These are phyloP conservation scores for Trachymyrmex septentrionalis DNA, from an alignment of 1,140 invertebrate species.

Conservation along the genomic window DNA sequence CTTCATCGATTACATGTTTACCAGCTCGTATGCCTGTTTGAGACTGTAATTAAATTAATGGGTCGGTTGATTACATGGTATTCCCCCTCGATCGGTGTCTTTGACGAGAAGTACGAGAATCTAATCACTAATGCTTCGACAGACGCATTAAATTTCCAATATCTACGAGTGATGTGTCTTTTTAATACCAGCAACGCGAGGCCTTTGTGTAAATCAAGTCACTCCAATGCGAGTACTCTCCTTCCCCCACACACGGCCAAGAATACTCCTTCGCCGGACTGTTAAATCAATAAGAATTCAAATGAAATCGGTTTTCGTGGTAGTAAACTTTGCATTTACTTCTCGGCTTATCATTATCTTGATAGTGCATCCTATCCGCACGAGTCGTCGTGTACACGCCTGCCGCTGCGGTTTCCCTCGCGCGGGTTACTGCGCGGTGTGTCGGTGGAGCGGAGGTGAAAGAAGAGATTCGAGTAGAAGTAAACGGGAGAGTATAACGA, in stretches of 20 bases:
- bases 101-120: constrained; percentile 29
- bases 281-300: constrained; percentile 6
- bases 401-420: constrained; percentile 42
- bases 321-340: not conserved
- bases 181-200: not conserved
- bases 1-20: constrained; percentile 29
- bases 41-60: constrained; percentile 51
- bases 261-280: not conserved
- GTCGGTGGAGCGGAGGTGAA: constrained; percentile 70
- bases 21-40: not conserved
- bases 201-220: not conserved
- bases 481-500: constrained; percentile 39
- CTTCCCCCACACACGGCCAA: not conserved
- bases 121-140: not conserved
- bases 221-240: not conserved
- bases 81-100: constrained; percentile 20
- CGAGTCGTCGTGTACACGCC: constrained; percentile 60
- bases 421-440: constrained; percentile 72
- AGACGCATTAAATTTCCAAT: constrained; percentile 5
- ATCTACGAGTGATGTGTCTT: not conserved
- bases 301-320: not conserved
- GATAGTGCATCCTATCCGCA: constrained; percentile 33
- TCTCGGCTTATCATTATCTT: constrained; percentile 39
- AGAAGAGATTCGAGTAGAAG: constrained; percentile 64
- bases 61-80: constrained; percentile 17